Percentiles rank a stretch among this genome's conserved stretches.
Conservation (phyloP, 2,797 vertebrate genomes). For the Microctenopoma steveboyesi region DNA sequence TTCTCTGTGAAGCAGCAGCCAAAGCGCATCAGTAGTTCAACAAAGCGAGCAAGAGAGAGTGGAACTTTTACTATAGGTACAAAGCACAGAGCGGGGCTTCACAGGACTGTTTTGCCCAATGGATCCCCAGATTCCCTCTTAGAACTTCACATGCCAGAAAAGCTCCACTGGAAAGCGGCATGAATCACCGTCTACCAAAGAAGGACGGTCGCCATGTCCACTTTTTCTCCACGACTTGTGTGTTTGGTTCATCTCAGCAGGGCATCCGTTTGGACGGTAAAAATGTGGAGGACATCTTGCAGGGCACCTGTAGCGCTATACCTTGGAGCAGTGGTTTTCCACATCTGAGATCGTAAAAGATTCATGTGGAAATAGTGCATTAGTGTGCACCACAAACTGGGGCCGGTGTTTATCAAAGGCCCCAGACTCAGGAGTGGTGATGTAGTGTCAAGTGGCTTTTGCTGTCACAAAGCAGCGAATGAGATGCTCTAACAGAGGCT, state of each 20-base stretch:
- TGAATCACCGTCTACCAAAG: slow-evolving; percentile 27
- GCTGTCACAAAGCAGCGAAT: slow-evolving; percentile 40
- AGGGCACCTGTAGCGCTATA: slow-evolving; percentile 3
- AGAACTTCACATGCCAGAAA: slow-evolving; percentile 10
- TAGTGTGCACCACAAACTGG: slow-evolving; percentile 20
- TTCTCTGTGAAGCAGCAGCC: slow-evolving; percentile 19
- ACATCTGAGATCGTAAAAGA: slow-evolving; percentile 52
- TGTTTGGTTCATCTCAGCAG: slow-evolving; percentile 24
- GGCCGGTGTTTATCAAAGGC: slow-evolving; percentile 38
- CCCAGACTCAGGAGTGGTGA: slow-evolving; percentile 18
- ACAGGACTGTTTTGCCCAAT: slow-evolving; percentile 13
- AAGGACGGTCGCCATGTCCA: slow-evolving; percentile 10
- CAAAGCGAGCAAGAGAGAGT: slow-evolving; percentile 16
- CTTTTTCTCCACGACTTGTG: slow-evolving; percentile 12
- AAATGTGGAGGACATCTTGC: slow-evolving; percentile 49
- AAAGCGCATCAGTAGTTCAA: slow-evolving; percentile 13
- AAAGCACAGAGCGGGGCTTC: slow-evolving; percentile 21
- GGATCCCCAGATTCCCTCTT: slow-evolving; percentile 13
- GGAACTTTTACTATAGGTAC: slow-evolving; percentile 15
- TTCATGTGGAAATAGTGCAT: slow-evolving; percentile 40
- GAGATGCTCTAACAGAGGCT: slow-evolving; percentile 25
- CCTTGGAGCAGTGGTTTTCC: slow-evolving; percentile 27
- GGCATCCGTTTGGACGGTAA: slow-evolving; percentile 47
- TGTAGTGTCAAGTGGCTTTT: slow-evolving; percentile 32
- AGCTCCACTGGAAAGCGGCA: slow-evolving; percentile 4